Percentiles rank a stretch among this genome's conserved stretches.
Conservation (phyloP, 2,113 vertebrate genomes). For the Brachypodius melanocephalos region DNA sequence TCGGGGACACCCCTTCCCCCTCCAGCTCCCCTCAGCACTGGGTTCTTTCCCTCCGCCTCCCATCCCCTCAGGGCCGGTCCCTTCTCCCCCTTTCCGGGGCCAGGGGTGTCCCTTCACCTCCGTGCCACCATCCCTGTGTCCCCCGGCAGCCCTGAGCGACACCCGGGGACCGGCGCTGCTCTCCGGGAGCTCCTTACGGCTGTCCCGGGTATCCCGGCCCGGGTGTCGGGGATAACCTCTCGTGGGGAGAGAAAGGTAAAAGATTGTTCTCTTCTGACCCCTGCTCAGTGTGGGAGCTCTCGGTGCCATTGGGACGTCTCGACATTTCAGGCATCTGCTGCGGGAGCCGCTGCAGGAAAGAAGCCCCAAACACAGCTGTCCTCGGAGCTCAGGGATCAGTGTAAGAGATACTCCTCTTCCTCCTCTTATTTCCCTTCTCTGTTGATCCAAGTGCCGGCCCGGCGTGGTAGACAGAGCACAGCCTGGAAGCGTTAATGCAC, state of each 20-base stretch:
- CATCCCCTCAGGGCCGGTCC: background rate
- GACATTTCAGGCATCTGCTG: constrained; percentile 9
- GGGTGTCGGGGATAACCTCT: background rate
- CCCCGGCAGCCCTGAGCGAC: background rate
- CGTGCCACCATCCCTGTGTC: fast-evolving
- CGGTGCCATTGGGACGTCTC: background rate
- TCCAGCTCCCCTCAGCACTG: background rate
- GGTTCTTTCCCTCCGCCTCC: background rate
- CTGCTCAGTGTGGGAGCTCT: background rate
- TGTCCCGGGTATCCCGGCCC: background rate
- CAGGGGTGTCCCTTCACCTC: background rate
- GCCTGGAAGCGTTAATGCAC: background rate
- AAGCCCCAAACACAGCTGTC: constrained; percentile 14
- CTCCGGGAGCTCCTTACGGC: background rate
- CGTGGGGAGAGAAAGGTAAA: background rate
- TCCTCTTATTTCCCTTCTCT: background rate
- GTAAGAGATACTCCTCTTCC: background rate
- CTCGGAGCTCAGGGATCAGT: background rate
- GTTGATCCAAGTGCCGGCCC: background rate
- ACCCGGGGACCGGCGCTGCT: background rate
- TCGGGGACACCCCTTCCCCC: background rate
- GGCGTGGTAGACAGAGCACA: background rate
- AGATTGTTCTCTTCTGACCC: background rate
- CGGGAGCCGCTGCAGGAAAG: background rate
- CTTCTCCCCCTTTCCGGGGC: background rate